A percentile compares a stretch with the other conserved stretches of the same genome.
These are phyloP conservation scores for Mesoclemmys tuberculata DNA, from an alignment of 2,113 vertebrate species.

Conservation along the genomic window DNA sequence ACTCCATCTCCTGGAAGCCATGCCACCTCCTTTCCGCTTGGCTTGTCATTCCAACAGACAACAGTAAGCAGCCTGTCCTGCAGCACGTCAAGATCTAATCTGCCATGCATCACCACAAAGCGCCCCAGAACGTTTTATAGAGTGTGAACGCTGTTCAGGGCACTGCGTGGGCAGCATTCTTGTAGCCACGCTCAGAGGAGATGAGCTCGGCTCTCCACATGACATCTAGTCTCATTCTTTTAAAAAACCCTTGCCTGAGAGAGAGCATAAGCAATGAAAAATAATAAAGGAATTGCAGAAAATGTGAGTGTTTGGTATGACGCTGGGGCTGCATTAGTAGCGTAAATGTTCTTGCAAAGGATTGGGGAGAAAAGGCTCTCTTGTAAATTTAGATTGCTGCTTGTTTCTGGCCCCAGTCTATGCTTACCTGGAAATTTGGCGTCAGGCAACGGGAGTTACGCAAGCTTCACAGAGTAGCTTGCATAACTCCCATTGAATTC, in stretches of 20 bases:
- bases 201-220: background rate
- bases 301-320: background rate
- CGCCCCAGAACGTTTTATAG: background rate
- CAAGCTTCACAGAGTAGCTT: too few species aligned
- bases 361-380: background rate
- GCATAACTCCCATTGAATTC: too few species aligned
- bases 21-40: background rate
- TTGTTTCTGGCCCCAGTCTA: background rate
- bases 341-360: background rate
- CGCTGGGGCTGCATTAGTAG: background rate
- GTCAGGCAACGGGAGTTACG: too few species aligned
- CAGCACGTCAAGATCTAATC: background rate
- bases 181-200: fast-evolving
- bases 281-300: background rate
- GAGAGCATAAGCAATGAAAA: background rate
- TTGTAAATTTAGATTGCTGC: background rate
- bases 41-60: background rate
- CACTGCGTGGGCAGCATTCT: background rate
- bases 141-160: fast-evolving
- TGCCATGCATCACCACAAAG: background rate
- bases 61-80: background rate
- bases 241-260: background rate
- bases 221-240: fast-evolving
- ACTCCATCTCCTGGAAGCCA: background rate
- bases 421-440: too few species aligned